A percentile compares a stretch with the other conserved stretches of the same genome.
These are phyloP conservation scores for Fulmarus glacialis DNA, from an alignment of 2,113 vertebrate species.

Conservation along the genomic window DNA sequence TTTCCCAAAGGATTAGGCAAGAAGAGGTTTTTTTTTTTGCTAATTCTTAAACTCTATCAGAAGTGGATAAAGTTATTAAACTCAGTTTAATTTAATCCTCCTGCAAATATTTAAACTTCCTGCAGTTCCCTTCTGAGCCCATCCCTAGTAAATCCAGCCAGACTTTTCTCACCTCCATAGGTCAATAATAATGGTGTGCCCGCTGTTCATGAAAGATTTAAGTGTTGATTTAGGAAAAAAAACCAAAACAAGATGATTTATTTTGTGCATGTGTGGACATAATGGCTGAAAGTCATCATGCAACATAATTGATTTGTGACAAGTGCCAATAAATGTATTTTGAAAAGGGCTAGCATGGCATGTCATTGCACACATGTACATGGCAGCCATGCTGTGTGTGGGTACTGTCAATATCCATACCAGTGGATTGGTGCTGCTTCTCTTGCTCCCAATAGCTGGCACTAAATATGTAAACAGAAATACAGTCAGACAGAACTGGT, in stretches of 20 bases:
- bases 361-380: background rate
- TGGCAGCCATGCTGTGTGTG: background rate
- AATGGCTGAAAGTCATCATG: background rate
- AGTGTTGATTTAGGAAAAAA: background rate
- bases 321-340: background rate
- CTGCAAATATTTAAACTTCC: background rate
- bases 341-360: background rate
- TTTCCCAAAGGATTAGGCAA: background rate
- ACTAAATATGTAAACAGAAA: background rate
- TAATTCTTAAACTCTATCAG: background rate
- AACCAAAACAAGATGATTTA: background rate
- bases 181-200: background rate
- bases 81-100: background rate
- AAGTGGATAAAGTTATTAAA: background rate
- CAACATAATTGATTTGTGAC: background rate
- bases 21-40: background rate
- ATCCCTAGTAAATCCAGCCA: background rate
- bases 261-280: background rate
- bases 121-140: background rate
- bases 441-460: background rate
- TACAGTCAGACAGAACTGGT: background rate
- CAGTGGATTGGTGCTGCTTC: background rate
- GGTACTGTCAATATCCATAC: background rate
- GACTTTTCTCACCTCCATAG: background rate
- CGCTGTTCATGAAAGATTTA: background rate